Evolutionary conservation across 1,140 invertebrate genomes (phyloP).

Genomic region (Acromyrmex heyeri): DNA sequence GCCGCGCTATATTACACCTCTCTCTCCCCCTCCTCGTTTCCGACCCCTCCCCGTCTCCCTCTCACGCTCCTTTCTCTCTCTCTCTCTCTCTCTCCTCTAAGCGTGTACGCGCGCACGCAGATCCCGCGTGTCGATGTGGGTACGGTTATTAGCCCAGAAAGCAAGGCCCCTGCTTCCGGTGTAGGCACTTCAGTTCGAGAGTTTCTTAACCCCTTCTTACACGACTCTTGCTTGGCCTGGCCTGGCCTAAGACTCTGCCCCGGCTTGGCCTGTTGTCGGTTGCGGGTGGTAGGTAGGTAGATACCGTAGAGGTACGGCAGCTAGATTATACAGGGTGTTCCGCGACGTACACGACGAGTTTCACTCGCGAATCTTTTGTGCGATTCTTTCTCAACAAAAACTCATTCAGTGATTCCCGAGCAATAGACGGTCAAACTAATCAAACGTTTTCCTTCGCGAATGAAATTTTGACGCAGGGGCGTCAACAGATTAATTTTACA

Average conservation of each 20-base stretch:
- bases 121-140: slow-evolving; percentile 82
- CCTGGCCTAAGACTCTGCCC: slow-evolving; percentile 76
- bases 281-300: slow-evolving; percentile 74
- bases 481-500: not conserved
- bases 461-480: not conserved
- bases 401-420: not conserved
- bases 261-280: slow-evolving; percentile 70
- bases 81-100: slow-evolving; percentile 56
- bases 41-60: slow-evolving; percentile 5
- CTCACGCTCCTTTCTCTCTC: slow-evolving; percentile 31
- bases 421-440: not conserved
- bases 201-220: slow-evolving; percentile 86
- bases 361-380: not conserved
- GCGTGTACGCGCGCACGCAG: slow-evolving; percentile 78
- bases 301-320: slow-evolving; percentile 60
- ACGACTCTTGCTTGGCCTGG: slow-evolving; percentile 77
- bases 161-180: slow-evolving; percentile 86
- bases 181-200: slow-evolving; percentile 85
- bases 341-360: slow-evolving; percentile 13
- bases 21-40: slow-evolving; percentile 26
- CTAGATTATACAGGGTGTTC: slow-evolving; percentile 61
- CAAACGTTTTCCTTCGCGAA: not conserved
- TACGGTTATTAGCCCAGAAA: slow-evolving; percentile 87
- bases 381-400: not conserved
- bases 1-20: slow-evolving; percentile 65